phyloP scores from a whole-genome alignment of 2,888 invertebrate genomes.

The Lasioglossum lativentre region DNA sequence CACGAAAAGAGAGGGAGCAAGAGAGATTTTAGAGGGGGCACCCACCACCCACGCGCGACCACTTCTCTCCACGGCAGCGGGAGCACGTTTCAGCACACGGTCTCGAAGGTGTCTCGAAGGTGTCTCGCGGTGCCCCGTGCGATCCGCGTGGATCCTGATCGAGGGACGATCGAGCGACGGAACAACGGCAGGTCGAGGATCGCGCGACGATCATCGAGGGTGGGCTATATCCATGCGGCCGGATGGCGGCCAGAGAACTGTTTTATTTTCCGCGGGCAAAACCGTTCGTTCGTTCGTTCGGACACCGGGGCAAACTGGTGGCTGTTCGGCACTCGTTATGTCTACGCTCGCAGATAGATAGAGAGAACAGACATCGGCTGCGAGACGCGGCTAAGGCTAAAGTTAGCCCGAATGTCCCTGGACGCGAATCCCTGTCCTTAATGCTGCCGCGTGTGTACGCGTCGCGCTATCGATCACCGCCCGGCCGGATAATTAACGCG shows the following conservation, averaged over 20 bases:
- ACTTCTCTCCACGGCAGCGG: slow-evolving; percentile 36
- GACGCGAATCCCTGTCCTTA: slow-evolving; percentile 75
- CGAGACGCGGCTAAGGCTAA: slow-evolving; percentile 79
- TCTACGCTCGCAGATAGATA: slow-evolving; percentile 56
- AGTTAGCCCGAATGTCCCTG: slow-evolving; percentile 83
- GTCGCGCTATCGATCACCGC: slow-evolving; percentile 62
- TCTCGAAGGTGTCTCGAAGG: slow-evolving; percentile 10
- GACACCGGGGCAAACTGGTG: slow-evolving; percentile 56
- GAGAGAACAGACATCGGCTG: slow-evolving; percentile 65
- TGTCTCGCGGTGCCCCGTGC: slow-evolving; percentile 6
- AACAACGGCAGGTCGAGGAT: slow-evolving; percentile 19
- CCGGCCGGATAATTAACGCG: slow-evolving; percentile 53
- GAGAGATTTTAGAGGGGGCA: slow-evolving; percentile 52
- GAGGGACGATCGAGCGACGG: background rate
- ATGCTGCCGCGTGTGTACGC: slow-evolving; percentile 51
- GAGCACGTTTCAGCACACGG: slow-evolving; percentile 24
- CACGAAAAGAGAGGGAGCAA: background rate
- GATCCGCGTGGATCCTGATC: slow-evolving; percentile 1
- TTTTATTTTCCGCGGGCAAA: slow-evolving; percentile 79
- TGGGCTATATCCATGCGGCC: slow-evolving; percentile 75
- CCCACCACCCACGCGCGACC: slow-evolving; percentile 72
- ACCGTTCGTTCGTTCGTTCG: slow-evolving; percentile 29
- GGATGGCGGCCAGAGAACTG: slow-evolving; percentile 78
- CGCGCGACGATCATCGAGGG: slow-evolving; percentile 68
- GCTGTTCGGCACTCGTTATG: slow-evolving; percentile 71